These are phyloP conservation scores for Hippoglossus stenolepis DNA, from an alignment of 2,113 vertebrate species.

Conservation along the genomic window DNA sequence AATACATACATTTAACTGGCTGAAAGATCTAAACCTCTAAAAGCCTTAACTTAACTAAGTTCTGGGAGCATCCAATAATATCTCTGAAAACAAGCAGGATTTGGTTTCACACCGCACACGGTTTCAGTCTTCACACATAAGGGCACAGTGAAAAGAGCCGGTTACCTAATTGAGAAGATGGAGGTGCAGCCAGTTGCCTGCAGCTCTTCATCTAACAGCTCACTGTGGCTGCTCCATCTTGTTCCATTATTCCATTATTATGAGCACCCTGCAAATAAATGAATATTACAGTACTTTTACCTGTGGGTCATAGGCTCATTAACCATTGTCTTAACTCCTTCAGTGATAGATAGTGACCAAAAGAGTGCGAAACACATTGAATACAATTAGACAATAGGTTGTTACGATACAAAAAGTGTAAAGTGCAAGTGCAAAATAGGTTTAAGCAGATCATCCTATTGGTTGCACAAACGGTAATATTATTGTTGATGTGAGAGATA, in stretches of 20 bases:
- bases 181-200: not conserved
- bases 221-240: not conserved
- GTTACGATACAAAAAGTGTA: too few relatives aligned
- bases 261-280: not conserved
- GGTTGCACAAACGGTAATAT: too few relatives aligned
- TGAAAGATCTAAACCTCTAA: too few relatives aligned
- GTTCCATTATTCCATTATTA: not conserved
- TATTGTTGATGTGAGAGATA: too few relatives aligned
- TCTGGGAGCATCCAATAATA: not conserved
- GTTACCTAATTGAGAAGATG: too few relatives aligned
- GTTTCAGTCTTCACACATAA: too few relatives aligned
- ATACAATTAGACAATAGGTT: too few relatives aligned
- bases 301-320: not conserved
- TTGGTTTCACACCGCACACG: not conserved
- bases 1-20: too few relatives aligned
- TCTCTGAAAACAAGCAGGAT: not conserved
- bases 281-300: not conserved
- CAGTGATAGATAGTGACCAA: not conserved
- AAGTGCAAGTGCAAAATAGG: too few relatives aligned
- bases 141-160: not conserved
- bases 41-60: too few relatives aligned
- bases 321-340: not conserved
- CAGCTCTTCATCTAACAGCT: not conserved
- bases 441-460: too few relatives aligned
- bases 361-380: too few relatives aligned